Base-by-base conservation (phyloP, 2,888 invertebrate genomes). In the Myopa testacea region DNA sequence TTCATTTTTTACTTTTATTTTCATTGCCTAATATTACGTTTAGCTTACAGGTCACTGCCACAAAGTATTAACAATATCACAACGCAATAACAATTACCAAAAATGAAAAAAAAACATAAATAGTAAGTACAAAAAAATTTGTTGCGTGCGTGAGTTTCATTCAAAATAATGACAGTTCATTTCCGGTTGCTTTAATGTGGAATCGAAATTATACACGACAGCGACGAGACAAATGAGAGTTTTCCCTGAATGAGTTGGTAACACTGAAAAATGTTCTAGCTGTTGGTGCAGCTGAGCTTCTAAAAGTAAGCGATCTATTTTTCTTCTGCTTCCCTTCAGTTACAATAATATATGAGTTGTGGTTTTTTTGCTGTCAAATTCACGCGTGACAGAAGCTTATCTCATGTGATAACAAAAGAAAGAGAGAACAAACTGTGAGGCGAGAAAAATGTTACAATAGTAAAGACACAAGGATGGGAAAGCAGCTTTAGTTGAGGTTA, bases 181-280 rank as follows among this genome's bases (percentile, higher is more conserved):
- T 76, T 76, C 75, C 69, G 75, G 60, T 76, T 52, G 58, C 69
- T 76, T 72, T 69, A 68, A 76, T 76, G 67, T 76, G 26, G 65
- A 60, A 76, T 69, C 40, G 26, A 68, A 76, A 76, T 68, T 58
- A 69, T 69, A 76, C 68, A 68, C 50, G 69, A 69, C 69, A 52
- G 50, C 50, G 69, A 69, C 50, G 52, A 63, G 19, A 19, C 12
- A 14, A 69, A 1, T 69, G 69, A 50, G 12, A 69, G 50, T 26
- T 26, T 26, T 26, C 26, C 26, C 12, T 26, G 5, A 26, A 63
- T 34, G 19, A 34, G 62, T 34, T 63, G 62, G 62, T 26, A 63
- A 63, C 58, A n/a, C 58, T 58, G 58, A 58, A 10, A 58, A 63
- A 12, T 63, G 34, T 10, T 63, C 26, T 34, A 4, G 62, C 10